Conservation (phyloP, 2,888 invertebrate species). For the Tuta absoluta region DNA sequence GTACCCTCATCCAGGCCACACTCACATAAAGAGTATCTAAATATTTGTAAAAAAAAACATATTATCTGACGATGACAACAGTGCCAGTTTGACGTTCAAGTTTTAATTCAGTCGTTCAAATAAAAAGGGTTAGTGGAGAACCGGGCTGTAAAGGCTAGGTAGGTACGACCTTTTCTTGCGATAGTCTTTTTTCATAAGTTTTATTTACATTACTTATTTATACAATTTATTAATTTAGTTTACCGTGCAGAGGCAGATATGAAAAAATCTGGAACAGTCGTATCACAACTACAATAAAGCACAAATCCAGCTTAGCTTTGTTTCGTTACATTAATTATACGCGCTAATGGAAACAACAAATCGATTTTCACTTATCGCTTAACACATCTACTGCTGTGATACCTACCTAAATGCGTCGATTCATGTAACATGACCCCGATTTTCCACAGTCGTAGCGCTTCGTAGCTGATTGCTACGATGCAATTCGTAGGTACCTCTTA, state of each 20-base stretch:
- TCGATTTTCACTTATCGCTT: conserved; percentile 72
- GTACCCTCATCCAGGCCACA: no score
- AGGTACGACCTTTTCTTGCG: no score
- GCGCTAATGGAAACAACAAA: conserved; percentile 60
- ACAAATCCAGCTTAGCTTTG: conserved; percentile 33
- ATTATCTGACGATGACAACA: no score
- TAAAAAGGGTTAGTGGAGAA: no score
- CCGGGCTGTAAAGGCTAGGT: no score
- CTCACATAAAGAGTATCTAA: no score
- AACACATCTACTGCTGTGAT: conserved; percentile 27
- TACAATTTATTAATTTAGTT: no score
- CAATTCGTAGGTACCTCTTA: neutral
- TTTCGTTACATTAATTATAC: conserved; percentile 66
- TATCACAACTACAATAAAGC: conserved; percentile 35
- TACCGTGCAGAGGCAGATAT: neutral
- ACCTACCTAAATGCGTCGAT: neutral
- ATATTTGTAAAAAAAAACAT: no score
- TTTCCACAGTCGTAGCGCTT: neutral
- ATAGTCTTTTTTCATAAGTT: no score
- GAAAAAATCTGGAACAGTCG: neutral
- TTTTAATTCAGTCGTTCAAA: no score
- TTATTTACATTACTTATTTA: no score
- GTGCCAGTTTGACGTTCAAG: no score
- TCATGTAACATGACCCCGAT: neutral
- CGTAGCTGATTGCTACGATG: conserved; percentile 5